These are phyloP conservation scores for Seriola rivoliana DNA, from an alignment of 2,113 vertebrate genomes.

Conservation along the genomic window DNA sequence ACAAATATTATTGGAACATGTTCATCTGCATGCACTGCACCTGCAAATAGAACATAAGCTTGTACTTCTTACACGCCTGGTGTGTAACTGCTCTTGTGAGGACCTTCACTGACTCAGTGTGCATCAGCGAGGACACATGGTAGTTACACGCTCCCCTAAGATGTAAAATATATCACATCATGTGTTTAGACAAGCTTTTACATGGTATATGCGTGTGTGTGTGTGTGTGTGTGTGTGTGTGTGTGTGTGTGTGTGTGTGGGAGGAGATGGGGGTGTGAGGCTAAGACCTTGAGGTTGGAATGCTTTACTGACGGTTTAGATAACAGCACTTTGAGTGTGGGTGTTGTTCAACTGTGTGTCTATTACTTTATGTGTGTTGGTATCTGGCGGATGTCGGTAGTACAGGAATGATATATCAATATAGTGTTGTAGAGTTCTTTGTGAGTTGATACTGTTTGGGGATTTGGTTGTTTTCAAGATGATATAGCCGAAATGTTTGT, in stretches of 20 bases:
- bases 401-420: neutral
- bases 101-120: neutral
- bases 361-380: neutral
- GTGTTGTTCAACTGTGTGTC: neutral
- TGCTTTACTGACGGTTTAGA: conserved; percentile 44
- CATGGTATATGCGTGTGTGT: neutral
- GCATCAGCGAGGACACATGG: neutral
- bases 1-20: conserved; percentile 78
- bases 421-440: neutral
- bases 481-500: neutral
- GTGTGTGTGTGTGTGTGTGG: neutral
- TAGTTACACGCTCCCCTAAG: neutral
- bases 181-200: neutral
- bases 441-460: neutral
- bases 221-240: neutral
- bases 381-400: neutral
- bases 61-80: conserved; percentile 25
- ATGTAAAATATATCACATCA: neutral
- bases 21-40: conserved; percentile 51
- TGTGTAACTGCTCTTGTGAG: neutral
- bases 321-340: conserved; percentile 31
- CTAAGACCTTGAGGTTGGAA: conserved; percentile 65
- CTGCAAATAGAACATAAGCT: conserved; percentile 54
- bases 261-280: neutral
- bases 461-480: neutral